Percentiles rank a stretch among this genome's conserved stretches.
phyloP scores from a whole-genome alignment of 1,140 invertebrate genomes.

The Drosophila grimshawi region DNA sequence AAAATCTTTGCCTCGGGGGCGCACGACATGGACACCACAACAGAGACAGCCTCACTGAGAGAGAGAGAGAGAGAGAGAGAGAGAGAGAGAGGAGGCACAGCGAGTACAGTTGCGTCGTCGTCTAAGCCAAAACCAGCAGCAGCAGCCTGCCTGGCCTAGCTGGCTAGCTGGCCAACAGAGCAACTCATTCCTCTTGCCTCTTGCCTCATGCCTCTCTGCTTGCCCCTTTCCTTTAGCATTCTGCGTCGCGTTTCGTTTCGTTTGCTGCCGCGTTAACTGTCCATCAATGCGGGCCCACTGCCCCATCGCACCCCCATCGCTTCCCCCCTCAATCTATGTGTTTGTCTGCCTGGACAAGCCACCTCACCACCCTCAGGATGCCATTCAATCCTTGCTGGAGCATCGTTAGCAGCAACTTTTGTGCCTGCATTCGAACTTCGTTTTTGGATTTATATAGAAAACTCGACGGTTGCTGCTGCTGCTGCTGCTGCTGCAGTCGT shows the following conservation, averaged over 20 bases:
- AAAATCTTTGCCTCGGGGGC: slow-evolving; percentile 73
- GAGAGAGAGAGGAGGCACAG: neutral
- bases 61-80: slow-evolving; percentile 4
- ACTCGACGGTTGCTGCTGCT: slow-evolving; percentile 8
- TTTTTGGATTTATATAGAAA: slow-evolving; percentile 4
- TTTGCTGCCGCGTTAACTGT: slow-evolving; percentile 81
- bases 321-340: slow-evolving; percentile 58
- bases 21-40: slow-evolving; percentile 39
- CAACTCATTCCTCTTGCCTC: slow-evolving; percentile 10
- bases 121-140: slow-evolving; percentile 63
- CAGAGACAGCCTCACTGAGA: slow-evolving; percentile 2
- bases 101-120: slow-evolving; percentile 79
- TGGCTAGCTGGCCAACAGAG: slow-evolving; percentile 7
- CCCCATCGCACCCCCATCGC: slow-evolving; percentile 8
- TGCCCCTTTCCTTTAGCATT: neutral
- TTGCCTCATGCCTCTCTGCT: slow-evolving; percentile 39
- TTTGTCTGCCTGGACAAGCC: slow-evolving; percentile 34
- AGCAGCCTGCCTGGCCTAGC: slow-evolving; percentile 1
- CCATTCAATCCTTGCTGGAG: neutral
- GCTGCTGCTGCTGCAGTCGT: slow-evolving; percentile 25
- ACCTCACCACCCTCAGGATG: neutral
- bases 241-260: slow-evolving; percentile 73
- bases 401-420: neutral
- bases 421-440: slow-evolving; percentile 1
- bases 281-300: slow-evolving; percentile 75